These are phyloP conservation scores for Anthopleura xanthogrammica DNA, from an alignment of 92 coral and sea anemone genomes.

Conservation along the genomic window DNA sequence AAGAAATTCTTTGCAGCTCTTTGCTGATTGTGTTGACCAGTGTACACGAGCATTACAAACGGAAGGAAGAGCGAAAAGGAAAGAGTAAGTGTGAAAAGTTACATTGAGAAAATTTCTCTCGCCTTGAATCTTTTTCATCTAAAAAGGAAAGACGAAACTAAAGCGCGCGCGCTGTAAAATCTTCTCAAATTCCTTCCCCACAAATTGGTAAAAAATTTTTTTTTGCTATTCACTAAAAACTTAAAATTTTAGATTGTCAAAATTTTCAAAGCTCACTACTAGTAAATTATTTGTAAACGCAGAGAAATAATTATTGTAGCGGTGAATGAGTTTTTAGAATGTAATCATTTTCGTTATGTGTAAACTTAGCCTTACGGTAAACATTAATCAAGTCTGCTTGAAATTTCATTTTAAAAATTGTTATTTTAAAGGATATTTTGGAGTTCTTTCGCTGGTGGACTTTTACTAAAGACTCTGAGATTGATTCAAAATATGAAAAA, in stretches of 20 bases:
- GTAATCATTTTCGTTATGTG: neutral
- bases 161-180: neutral
- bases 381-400: neutral
- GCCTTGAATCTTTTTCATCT: neutral
- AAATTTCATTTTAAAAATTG: neutral
- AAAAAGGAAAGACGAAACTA: neutral
- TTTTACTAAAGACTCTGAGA: too few relatives aligned
- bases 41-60: slow-evolving; percentile 94
- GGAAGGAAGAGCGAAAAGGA: slow-evolving; percentile 84
- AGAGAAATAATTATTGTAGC: neutral
- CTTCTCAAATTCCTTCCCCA: neutral
- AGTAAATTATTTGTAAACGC: neutral
- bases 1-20: slow-evolving; percentile 79
- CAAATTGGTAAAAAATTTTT: neutral
- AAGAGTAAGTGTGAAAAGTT: slow-evolving; percentile 55
- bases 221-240: neutral
- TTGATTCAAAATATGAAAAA: too few relatives aligned
- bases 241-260: neutral
- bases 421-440: neutral
- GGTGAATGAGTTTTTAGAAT: neutral
- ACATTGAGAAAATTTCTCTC: neutral
- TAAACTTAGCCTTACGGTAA: neutral
- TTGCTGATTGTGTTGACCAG: slow-evolving; percentile 90
- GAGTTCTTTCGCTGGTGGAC: neutral
- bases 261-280: neutral